Percentiles rank a stretch among this genome's conserved stretches.
These are phyloP conservation scores for Mus spicilegus DNA, from an alignment of 2,113 vertebrate genomes.

Conservation along the genomic window DNA sequence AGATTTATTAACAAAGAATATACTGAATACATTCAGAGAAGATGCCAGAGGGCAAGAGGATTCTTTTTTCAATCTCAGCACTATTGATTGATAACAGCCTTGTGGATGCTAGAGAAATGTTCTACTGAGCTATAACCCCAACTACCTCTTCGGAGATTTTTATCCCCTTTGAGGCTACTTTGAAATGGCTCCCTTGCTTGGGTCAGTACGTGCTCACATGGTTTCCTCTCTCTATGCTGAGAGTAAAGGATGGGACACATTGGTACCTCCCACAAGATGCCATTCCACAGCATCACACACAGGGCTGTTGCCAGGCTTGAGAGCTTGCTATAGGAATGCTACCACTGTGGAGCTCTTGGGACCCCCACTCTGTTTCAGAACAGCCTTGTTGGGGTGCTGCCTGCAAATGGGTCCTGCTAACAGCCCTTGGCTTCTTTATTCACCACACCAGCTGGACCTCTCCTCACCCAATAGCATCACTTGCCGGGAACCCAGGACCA, in stretches of 20 bases:
- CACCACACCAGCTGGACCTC: background rate
- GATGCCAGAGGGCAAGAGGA: background rate
- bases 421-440: background rate
- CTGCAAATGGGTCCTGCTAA: background rate
- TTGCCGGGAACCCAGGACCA: background rate
- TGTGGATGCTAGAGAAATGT: background rate
- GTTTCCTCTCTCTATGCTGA: background rate
- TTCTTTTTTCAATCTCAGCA: background rate
- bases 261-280: rapidly evolving
- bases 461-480: rapidly evolving
- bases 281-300: background rate
- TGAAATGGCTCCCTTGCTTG: background rate
- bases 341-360: background rate
- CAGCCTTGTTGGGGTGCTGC: background rate
- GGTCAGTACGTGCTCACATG: background rate
- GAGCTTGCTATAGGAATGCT: background rate
- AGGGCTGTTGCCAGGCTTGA: background rate
- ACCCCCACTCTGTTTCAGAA: background rate
- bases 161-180: background rate
- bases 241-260: background rate
- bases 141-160: background rate
- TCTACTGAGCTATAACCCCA: background rate
- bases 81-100: background rate
- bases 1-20: constrained; percentile 16
- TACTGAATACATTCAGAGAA: background rate